Percentiles rank a stretch among this genome's conserved stretches.
Conservation (phyloP, 2,113 vertebrate species). For the Globicephala melas region DNA sequence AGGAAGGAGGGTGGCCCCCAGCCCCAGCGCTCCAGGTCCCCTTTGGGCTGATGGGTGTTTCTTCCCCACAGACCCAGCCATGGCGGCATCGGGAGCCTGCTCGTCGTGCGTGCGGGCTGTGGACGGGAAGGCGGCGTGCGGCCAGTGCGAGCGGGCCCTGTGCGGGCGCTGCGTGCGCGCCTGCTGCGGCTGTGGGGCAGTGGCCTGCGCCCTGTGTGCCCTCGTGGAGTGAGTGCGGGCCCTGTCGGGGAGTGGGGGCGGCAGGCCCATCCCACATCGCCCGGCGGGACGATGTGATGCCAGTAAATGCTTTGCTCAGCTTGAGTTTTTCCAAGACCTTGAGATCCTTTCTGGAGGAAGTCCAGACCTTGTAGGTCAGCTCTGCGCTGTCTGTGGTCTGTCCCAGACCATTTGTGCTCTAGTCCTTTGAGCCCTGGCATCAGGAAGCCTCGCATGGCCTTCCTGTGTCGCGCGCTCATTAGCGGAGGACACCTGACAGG, state of each 20-base stretch:
- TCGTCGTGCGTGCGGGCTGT: constrained; percentile 78
- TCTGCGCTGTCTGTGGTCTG: too few relatives aligned
- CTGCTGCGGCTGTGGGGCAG: constrained; percentile 76
- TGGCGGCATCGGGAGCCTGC: constrained; percentile 73
- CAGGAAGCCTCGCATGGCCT: accelerated
- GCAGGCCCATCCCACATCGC: not conserved
- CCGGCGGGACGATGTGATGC: accelerated
- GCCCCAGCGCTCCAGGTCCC: too few relatives aligned
- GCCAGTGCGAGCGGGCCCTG: constrained; percentile 78
- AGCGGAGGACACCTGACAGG: not conserved
- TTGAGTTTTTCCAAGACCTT: not conserved
- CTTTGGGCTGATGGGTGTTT: not conserved
- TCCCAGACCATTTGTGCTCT: accelerated
- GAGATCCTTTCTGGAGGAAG: not conserved
- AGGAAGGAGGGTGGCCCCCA: not conserved
- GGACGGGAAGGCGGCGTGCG: constrained; percentile 73
- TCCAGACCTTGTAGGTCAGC: accelerated
- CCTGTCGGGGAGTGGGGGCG: not conserved
- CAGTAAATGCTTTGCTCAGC: not conserved
- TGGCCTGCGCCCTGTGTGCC: constrained; percentile 79
- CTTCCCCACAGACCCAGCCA: constrained; percentile 34
- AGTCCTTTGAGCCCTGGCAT: accelerated
- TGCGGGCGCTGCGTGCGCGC: constrained; percentile 79
- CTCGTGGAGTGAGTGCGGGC: constrained; percentile 80
- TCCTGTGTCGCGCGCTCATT: accelerated